Evolutionary conservation across 2,888 invertebrate species (phyloP).

Genomic region (Siphlonurus alternatus): DNA sequence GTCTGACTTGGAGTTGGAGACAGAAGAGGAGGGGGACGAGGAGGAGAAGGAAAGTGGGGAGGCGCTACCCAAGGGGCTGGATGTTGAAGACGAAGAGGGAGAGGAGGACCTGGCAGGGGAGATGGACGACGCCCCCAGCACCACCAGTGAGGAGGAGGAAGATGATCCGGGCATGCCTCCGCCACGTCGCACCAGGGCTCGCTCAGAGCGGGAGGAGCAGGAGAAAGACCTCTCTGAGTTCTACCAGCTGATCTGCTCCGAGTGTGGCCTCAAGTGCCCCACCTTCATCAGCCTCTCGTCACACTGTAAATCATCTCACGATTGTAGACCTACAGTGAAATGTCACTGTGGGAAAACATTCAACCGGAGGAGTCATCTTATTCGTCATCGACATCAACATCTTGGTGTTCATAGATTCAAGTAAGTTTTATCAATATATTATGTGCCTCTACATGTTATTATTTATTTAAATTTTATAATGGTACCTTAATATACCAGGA

Average conservation of each 20-base stretch:
- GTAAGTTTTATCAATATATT: no score
- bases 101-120: not conserved
- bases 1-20: not conserved
- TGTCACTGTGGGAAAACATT: not conserved
- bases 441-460: no score
- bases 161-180: not conserved
- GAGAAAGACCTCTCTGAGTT: conserved; percentile 1
- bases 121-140: not conserved
- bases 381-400: not conserved
- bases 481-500: no score
- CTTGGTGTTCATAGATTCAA: not conserved
- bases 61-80: not conserved
- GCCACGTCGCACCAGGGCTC: not conserved
- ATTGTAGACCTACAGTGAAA: not conserved
- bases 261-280: not conserved
- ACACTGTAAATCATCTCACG: not conserved
- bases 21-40: not conserved
- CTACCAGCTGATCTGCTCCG: not conserved
- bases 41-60: not conserved
- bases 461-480: no score
- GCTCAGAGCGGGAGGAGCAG: not conserved
- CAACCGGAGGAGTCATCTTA: not conserved
- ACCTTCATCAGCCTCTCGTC: not conserved
- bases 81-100: not conserved
- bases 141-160: not conserved